A percentile compares a stretch with the other conserved stretches of the same genome.
Evolutionary conservation across 2,888 invertebrate species (phyloP).

Genomic region (Ormyrus labotus): DNA sequence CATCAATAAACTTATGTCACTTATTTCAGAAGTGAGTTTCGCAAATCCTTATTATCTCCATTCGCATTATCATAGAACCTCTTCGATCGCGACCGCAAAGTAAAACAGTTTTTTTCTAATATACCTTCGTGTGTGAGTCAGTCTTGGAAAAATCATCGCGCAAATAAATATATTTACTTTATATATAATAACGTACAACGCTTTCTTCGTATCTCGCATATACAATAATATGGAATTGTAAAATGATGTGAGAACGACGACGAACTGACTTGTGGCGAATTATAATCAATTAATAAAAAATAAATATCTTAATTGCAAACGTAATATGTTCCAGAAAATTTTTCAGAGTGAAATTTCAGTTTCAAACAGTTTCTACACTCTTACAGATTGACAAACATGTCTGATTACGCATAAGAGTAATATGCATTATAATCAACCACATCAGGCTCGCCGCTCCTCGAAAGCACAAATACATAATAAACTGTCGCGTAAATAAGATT

Average conservation of each 20-base stretch:
- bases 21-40: neutral
- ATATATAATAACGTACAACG: slow-evolving; percentile 42
- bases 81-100: slow-evolving; percentile 26
- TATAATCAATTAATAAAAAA: too few relatives aligned
- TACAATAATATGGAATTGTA: slow-evolving; percentile 30
- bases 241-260: slow-evolving; percentile 13
- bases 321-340: too few relatives aligned
- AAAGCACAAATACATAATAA: slow-evolving; percentile 38
- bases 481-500: slow-evolving; percentile 28
- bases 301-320: too few relatives aligned
- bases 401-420: too few relatives aligned
- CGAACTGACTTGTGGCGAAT: slow-evolving; percentile 5
- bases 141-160: slow-evolving; percentile 52
- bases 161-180: slow-evolving; percentile 49
- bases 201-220: slow-evolving; percentile 26
- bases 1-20: slow-evolving; percentile 15
- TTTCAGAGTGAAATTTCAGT: too few relatives aligned
- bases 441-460: slow-evolving; percentile 13
- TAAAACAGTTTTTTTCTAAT: slow-evolving; percentile 36
- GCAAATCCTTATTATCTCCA: slow-evolving; percentile 6
- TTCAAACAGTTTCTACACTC: too few relatives aligned
- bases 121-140: slow-evolving; percentile 47
- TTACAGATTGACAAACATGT: too few relatives aligned
- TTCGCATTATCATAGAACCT: slow-evolving; percentile 16
- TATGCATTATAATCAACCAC: neutral